A percentile compares a stretch with the other conserved stretches of the same genome.
These are phyloP conservation scores for Micronycteris hirsuta DNA, from an alignment of 2,113 vertebrate species.

Conservation along the genomic window DNA sequence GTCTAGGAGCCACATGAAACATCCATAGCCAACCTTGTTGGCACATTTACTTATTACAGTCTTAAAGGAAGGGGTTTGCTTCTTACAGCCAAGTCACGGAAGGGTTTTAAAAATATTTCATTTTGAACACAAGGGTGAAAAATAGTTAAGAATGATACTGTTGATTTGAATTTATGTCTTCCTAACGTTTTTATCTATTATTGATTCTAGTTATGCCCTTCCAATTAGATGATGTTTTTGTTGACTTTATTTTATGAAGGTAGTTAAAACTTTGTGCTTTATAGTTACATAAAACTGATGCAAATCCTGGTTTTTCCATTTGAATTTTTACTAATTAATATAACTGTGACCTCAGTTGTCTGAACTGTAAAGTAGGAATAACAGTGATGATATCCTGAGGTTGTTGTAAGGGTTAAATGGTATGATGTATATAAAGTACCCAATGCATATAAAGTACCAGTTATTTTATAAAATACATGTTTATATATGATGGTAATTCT, in stretches of 20 bases:
- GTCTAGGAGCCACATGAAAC: background rate
- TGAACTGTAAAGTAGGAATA: background rate
- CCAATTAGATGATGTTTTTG: background rate
- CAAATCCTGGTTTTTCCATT: background rate
- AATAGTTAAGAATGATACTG: background rate
- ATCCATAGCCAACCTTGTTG: background rate
- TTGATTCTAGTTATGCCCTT: background rate
- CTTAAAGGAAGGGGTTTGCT: background rate
- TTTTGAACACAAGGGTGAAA: background rate
- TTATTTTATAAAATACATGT: background rate
- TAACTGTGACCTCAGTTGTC: background rate
- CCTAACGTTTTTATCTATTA: background rate
- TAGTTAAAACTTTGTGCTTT: background rate
- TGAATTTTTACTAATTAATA: background rate
- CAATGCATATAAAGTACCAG: background rate
- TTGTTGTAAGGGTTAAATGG: slow-evolving; percentile 6
- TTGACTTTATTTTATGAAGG: background rate
- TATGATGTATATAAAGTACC: background rate
- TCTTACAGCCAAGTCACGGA: background rate
- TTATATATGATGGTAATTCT: background rate
- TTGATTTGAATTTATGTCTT: background rate
- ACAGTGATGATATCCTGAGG: background rate
- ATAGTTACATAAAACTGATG: background rate
- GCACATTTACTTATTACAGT: background rate
- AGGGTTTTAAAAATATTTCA: background rate